A percentile compares a stretch with the other conserved stretches of the same genome.
phyloP scores from a whole-genome alignment of 2,888 invertebrate genomes.

The Protodeltote pygarga region DNA sequence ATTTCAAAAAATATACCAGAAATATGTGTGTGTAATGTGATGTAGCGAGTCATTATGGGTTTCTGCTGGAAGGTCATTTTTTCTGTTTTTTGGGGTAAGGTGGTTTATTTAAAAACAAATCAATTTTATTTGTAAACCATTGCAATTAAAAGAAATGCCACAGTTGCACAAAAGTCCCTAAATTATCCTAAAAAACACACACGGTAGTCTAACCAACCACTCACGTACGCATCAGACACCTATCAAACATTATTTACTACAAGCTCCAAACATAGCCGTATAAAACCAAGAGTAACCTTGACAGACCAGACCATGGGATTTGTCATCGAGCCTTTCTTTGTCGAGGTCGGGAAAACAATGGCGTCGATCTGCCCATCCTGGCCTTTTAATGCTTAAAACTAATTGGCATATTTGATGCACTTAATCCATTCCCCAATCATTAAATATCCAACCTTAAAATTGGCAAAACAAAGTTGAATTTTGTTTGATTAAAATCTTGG shows the following conservation, averaged over 20 bases:
- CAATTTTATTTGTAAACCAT: no score
- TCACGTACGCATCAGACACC: slow-evolving; percentile 42
- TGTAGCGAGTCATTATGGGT: no score
- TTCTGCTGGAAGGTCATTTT: no score
- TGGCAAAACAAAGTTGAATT: slow-evolving; percentile 9
- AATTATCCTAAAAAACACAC: slow-evolving; percentile 24
- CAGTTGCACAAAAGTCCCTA: not conserved
- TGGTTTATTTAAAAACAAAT: no score
- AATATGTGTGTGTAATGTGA: no score
- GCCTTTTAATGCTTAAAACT: slow-evolving; percentile 70
- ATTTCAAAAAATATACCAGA: no score
- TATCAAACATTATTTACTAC: slow-evolving; percentile 53
- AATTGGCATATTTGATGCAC: slow-evolving; percentile 65
- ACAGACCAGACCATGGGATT: slow-evolving; percentile 66
- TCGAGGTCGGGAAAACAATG: slow-evolving; percentile 78
- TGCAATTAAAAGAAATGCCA: no score
- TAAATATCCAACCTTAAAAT: slow-evolving; percentile 36
- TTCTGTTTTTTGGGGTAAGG: no score
- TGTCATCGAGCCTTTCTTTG: slow-evolving; percentile 81
- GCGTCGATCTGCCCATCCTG: slow-evolving; percentile 74
- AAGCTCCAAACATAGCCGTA: slow-evolving; percentile 44
- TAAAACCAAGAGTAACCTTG: slow-evolving; percentile 73
- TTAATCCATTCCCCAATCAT: slow-evolving; percentile 38
- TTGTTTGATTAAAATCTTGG: slow-evolving; percentile 17
- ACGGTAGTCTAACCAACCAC: slow-evolving; percentile 25